Conservation (phyloP, 2,113 vertebrate genomes). For the Puntigrus tetrazona region DNA sequence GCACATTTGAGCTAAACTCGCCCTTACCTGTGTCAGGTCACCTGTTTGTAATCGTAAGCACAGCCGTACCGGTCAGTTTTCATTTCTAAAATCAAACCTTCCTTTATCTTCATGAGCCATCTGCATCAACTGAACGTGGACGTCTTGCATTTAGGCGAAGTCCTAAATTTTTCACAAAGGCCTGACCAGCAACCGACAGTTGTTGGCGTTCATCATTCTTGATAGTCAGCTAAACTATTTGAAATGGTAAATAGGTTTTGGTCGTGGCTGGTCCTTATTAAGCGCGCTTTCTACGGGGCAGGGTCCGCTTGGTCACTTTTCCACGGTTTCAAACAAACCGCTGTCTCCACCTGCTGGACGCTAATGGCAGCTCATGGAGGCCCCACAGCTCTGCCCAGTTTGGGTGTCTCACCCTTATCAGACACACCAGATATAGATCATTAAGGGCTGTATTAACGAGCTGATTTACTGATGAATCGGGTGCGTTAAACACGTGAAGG, state of each 20-base stretch:
- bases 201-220: neutral
- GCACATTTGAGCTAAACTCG: neutral
- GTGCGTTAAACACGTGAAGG: neutral
- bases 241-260: neutral
- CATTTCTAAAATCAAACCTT: neutral
- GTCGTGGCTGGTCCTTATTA: neutral
- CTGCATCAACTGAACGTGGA: neutral
- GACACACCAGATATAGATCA: neutral
- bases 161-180: neutral
- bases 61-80: neutral
- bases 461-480: neutral
- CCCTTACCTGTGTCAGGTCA: neutral
- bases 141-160: neutral
- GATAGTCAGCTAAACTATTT: neutral
- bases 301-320: neutral
- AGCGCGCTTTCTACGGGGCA: neutral
- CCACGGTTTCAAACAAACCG: conserved; percentile 68
- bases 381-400: neutral
- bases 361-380: neutral
- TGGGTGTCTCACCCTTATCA: neutral
- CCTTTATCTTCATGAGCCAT: neutral
- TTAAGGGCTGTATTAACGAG: neutral
- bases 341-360: conserved; percentile 88
- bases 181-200: neutral
- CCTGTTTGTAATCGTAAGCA: neutral